Evolutionary conservation across 2,888 invertebrate genomes (phyloP).

Genomic region (Ennomos quercinarius): DNA sequence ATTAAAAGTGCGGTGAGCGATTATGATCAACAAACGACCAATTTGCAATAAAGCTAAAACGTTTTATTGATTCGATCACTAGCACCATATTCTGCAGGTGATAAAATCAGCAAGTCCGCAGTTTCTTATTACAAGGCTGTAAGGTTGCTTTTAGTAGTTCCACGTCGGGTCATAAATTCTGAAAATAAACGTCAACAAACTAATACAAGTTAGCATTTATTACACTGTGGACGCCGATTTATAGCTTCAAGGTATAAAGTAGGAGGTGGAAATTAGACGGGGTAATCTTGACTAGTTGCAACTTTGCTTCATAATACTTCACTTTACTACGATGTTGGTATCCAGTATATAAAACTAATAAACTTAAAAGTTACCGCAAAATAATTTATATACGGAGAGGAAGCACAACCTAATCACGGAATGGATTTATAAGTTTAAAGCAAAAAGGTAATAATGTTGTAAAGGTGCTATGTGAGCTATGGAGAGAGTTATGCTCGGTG

Average conservation of each 20-base stretch:
- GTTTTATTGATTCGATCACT: conserved; percentile 31
- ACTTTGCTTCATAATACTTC: conserved; percentile 61
- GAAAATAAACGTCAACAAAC: conserved; percentile 42
- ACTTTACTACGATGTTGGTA: conserved; percentile 48
- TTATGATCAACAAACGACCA: conserved; percentile 22
- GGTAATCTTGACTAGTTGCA: conserved; percentile 55
- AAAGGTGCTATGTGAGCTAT: too few species aligned
- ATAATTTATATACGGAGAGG: too few species aligned
- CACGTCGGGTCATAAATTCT: conserved; percentile 33
- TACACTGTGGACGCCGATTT: conserved; percentile 48
- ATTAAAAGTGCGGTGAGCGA: conserved; percentile 11
- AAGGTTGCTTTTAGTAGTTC: conserved; percentile 28
- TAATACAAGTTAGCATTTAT: conserved; percentile 43
- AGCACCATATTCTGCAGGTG: conserved; percentile 28
- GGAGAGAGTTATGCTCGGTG: too few species aligned
- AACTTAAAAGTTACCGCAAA: too few species aligned
- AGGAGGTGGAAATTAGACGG: conserved; percentile 55
- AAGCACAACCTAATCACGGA: too few species aligned
- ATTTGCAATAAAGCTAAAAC: conserved; percentile 26
- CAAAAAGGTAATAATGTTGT: too few species aligned
- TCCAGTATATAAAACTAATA: neutral
- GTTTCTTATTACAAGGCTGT: conserved; percentile 13
- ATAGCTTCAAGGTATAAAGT: conserved; percentile 58
- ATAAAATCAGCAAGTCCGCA: conserved; percentile 29
- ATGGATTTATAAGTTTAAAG: conserved; percentile 8